A percentile compares a stretch with the other conserved stretches of the same genome.
phyloP scores from a whole-genome alignment of 1,140 invertebrate species.

The Hydropsyche tenuis region DNA sequence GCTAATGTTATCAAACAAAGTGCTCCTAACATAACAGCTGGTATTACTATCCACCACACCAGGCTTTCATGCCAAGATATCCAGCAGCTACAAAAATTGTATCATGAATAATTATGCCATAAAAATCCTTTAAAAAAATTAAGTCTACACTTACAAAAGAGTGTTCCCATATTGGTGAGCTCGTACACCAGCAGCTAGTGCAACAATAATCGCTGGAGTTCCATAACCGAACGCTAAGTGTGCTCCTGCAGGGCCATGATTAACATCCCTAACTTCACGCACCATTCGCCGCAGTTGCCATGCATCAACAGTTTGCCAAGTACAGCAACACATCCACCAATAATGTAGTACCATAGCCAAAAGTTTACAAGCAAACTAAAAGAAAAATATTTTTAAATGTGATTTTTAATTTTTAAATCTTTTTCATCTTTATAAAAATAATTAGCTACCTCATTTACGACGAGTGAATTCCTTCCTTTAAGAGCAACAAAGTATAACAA shows the following conservation, averaged over 20 bases:
- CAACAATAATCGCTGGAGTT: slow-evolving; percentile 90
- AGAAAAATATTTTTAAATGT: slow-evolving; percentile 24
- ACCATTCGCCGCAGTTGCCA: slow-evolving; percentile 94
- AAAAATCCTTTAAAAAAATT: not conserved
- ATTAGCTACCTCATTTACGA: slow-evolving; percentile 72
- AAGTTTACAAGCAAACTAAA: slow-evolving; percentile 84
- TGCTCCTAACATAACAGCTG: slow-evolving; percentile 78
- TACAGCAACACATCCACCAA: slow-evolving; percentile 86
- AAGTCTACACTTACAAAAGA: slow-evolving; percentile 78
- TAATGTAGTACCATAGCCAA: slow-evolving; percentile 93
- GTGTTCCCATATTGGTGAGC: slow-evolving; percentile 96
- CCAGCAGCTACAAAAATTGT: slow-evolving; percentile 79
- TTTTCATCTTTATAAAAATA: not conserved
- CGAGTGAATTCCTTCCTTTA: slow-evolving; percentile 76
- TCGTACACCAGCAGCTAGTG: slow-evolving; percentile 87
- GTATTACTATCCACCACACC: slow-evolving; percentile 90
- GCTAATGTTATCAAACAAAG: slow-evolving; percentile 81
- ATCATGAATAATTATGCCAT: not conserved
- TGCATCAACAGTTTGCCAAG: slow-evolving; percentile 91
- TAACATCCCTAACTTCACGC: slow-evolving; percentile 94
- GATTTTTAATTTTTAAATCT: not conserved
- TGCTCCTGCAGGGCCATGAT: slow-evolving; percentile 92
- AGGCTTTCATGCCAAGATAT: slow-evolving; percentile 90
- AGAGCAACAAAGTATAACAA: slow-evolving; percentile 86
- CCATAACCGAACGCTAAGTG: slow-evolving; percentile 96